Base-by-base conservation (phyloP, 2,113 vertebrate species). In the Aegotheles bennettii region DNA sequence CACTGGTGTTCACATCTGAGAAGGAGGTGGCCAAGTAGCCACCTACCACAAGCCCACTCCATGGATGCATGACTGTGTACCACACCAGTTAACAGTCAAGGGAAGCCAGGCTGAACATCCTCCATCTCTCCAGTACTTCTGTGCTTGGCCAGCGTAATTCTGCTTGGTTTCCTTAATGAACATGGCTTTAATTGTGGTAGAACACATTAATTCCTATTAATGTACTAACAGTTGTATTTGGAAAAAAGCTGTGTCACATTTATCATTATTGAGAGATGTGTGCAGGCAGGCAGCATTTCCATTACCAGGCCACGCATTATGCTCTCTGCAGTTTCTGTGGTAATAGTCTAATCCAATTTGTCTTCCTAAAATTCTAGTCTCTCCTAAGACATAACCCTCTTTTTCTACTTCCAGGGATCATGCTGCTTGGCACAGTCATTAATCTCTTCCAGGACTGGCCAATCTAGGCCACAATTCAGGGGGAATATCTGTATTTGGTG, bases 261-360 rank as follows among this genome's bases (percentile, higher is more conserved):
- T 50, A 53, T 84, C 60, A 33, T 26, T 53, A 90, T 36, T 3
- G 1, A 48, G 48, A 61, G 67, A 69, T 43, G 76, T 61, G 59
- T 24, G 64, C 54, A 47, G 85, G 53, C 85, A 87, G 71, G 69
- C 92, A 84, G 76, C 4, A 0, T 33, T 80, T 63, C 83, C 94
- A 50, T 69, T 74, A 88, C 10, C 59, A 75, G 83, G 60, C 79
- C 89, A 83, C 90, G 86, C 67, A 80, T 31, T 43, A 90, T 47
- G 47, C 54, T 90, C 76, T 90, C 93, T 35, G 9, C 33, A 97
- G 89, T 86, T 92, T 53, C 85, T 69, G 57, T 70, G 83, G 64
- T 33, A 77, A 68, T 26, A 85, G 45, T 24, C 84, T 87, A 56
- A 90, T 89, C 65, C 87, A 82, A 87, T 84, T 87, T 68, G 80